Percentiles rank a stretch among this genome's conserved stretches.
Evolutionary conservation across 2,797 vertebrate genomes (phyloP).

Genomic region (Etheostoma nigrum): DNA sequence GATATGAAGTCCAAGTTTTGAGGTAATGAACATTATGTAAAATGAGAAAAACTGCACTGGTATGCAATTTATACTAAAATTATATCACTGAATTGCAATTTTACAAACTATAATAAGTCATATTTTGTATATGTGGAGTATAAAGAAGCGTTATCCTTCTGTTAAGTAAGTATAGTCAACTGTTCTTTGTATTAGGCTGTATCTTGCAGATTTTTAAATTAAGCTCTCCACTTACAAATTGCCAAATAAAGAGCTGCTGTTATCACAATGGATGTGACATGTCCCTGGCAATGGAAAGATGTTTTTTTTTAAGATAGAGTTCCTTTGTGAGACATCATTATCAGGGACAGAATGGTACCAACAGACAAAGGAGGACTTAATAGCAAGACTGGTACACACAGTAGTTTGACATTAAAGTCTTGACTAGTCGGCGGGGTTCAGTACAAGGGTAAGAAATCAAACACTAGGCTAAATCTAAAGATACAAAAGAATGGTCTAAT

Average conservation of each 20-base stretch:
- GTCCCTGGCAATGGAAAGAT: constrained; percentile 3
- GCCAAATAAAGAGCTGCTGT: constrained; percentile 5
- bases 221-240: neutral
- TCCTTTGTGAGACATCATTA: neutral
- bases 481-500: no score
- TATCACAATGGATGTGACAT: neutral
- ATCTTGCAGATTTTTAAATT: neutral
- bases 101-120: neutral
- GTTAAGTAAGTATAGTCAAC: neutral
- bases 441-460: no score
- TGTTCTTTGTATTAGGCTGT: neutral
- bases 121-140: neutral
- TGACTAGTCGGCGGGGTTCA: no score
- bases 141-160: neutral
- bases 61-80: neutral
- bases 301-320: neutral
- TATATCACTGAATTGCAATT: no score
- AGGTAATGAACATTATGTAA: neutral
- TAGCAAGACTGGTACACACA: no score
- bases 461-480: no score
- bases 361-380: no score
- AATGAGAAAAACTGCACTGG: neutral
- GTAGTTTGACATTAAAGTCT: no score
- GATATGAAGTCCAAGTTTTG: neutral
- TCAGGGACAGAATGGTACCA: no score